Conservation (phyloP, 2,113 vertebrate species). For the Ochotona princeps region DNA sequence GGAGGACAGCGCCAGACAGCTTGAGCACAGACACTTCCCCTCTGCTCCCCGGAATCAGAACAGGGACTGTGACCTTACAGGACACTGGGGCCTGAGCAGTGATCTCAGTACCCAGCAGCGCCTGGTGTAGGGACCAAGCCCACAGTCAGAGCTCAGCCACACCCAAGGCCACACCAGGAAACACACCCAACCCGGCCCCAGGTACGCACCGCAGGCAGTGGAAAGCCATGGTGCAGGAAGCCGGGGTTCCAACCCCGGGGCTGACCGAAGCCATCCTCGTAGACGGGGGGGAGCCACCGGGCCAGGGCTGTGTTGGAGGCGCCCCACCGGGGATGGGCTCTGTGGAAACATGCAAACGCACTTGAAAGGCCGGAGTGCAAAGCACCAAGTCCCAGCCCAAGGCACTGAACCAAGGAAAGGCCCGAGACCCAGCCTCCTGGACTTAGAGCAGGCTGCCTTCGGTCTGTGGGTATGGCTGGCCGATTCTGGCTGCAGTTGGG, state of each 20-base stretch:
- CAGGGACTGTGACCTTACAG: background rate
- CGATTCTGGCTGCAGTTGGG: no score
- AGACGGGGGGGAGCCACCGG: constrained; percentile 95
- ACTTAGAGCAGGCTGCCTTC: no score
- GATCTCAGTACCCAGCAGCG: no score
- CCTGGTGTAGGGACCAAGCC: accelerated
- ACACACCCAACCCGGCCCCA: accelerated
- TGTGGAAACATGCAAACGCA: constrained; percentile 69
- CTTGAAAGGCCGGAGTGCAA: no score
- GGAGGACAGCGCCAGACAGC: no score
- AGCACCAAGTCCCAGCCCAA: accelerated
- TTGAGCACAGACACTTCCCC: no score
- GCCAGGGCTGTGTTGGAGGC: constrained; percentile 91
- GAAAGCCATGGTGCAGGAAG: constrained; percentile 88
- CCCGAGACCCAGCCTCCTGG: no score
- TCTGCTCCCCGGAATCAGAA: no score
- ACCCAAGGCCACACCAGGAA: no score
- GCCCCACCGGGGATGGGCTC: constrained; percentile 94
- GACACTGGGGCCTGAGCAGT: background rate
- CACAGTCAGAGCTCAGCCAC: accelerated
- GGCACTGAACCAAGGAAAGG: no score
- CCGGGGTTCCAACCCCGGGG: constrained; percentile 94
- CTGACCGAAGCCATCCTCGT: constrained; percentile 93
- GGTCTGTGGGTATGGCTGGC: no score
- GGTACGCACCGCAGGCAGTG: constrained; percentile 91